phyloP scores from a whole-genome alignment of 1,140 invertebrate genomes.

The Calephelis nemesis region DNA sequence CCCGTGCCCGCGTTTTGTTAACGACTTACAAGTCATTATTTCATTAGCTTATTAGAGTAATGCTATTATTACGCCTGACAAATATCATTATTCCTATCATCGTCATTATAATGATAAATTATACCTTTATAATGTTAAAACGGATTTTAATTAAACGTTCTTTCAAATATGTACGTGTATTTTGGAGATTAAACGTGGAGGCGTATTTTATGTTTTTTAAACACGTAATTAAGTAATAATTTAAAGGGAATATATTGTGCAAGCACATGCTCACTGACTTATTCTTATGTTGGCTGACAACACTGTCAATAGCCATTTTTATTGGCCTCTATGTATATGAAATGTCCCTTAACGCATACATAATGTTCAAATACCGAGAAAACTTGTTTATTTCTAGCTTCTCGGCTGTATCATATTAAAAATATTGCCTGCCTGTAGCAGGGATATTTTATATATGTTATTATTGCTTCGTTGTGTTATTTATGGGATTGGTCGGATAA shows the following conservation, averaged over 20 bases:
- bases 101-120: conserved; percentile 21
- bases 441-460: background rate
- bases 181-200: conserved; percentile 33
- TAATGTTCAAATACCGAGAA: conserved; percentile 28
- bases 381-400: conserved; percentile 21
- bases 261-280: conserved; percentile 35
- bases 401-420: conserved; percentile 26
- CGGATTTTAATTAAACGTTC: conserved; percentile 36
- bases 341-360: conserved; percentile 24
- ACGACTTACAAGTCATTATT: conserved; percentile 36
- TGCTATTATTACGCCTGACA: conserved; percentile 27
- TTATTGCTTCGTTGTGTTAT: too few species aligned
- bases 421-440: conserved; percentile 19
- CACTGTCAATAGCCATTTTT: conserved; percentile 37
- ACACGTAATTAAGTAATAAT: conserved; percentile 55
- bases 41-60: conserved; percentile 25
- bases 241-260: conserved; percentile 39
- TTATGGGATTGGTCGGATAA: too few species aligned
- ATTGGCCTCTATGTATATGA: conserved; percentile 29
- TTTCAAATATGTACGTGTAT: conserved; percentile 28
- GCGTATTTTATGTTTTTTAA: conserved; percentile 44
- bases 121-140: conserved; percentile 27
- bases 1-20: conserved; percentile 27
- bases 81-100: conserved; percentile 24
- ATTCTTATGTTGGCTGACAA: conserved; percentile 8